Evolutionary conservation across 2,113 vertebrate species (phyloP), one percentile per base, ranked within the genome.

Genomic region (Castor canadensis): DNA sequence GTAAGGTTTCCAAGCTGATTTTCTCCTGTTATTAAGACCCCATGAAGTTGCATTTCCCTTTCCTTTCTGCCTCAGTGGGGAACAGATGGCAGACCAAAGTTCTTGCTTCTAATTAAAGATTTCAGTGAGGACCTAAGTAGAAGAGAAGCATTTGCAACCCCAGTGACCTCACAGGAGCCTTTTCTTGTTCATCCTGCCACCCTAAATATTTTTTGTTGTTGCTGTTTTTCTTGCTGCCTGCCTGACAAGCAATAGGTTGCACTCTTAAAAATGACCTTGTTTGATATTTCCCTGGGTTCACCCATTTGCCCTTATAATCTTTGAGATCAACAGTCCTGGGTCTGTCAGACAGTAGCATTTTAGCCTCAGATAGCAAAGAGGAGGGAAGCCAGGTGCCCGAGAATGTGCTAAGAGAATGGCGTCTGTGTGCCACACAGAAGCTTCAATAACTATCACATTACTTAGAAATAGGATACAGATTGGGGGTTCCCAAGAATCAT

Each of bases 1-100:
- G 11, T 2, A 19, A 64, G 52, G 32, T 81, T 95, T 91, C 82
- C 82, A 45, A 80, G 62, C 54, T 71, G n/a, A 32, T 77, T 72
- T 87, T 75, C 76, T 91, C 47, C 90, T 85, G 72, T 93, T 73
- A 58, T 64, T 69, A 40, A 94, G 93, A 90, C 91, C 76, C 32
- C n/a, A 3, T 19, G 89, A 64, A 64, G 83, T 58, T 86, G 80
- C 28, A 26, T 87, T 88, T 83, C 83, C 64, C 40, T 10, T 76
- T 91, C 52, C 45, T 38, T 82, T 77, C 75, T 9, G 2, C 80
- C 52, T 94, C 60, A 17, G n/a, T 71, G 2, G 35, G 87, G 90
- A 94, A 93, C 64, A 89, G 89, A 89, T 84, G 89, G 92, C 1
- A 35, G 87, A 80, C 26, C 43, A 43, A 67, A 79, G 52, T 19